Percentiles rank a stretch among this genome's conserved stretches.
These are phyloP conservation scores for Cyclopterus lumpus DNA, from an alignment of 2,797 vertebrate genomes.

Conservation along the genomic window DNA sequence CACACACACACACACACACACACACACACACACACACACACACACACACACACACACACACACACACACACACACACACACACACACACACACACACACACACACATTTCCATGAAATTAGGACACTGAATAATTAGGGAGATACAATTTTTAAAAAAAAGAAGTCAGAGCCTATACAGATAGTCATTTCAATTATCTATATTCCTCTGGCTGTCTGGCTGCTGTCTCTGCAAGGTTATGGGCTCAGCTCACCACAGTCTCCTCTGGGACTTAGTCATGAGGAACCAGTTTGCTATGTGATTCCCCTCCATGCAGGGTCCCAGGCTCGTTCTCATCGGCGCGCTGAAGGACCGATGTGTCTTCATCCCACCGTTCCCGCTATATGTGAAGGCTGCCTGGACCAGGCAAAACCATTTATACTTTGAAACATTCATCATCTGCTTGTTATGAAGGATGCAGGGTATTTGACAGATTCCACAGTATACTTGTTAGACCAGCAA, in stretches of 20 bases:
- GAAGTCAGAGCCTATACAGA: conserved; percentile 51
- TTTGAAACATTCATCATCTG: neutral
- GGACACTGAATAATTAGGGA: conserved; percentile 73
- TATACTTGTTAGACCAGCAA: conserved; percentile 8
- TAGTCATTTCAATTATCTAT: conserved; percentile 75
- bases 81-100: neutral
- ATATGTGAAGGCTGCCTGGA: neutral
- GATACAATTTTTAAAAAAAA: conserved; percentile 60
- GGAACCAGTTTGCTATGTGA: conserved; percentile 53
- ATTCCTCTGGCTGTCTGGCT: conserved; percentile 65
- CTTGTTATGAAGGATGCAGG: neutral
- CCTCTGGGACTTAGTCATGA: conserved; percentile 51
- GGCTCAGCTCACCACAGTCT: conserved; percentile 49
- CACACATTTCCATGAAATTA: conserved; percentile 56
- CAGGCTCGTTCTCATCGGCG: conserved; percentile 2
- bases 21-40: neutral
- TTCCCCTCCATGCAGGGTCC: conserved; percentile 25
- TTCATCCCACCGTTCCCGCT: neutral
- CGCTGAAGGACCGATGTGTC: conserved; percentile 7
- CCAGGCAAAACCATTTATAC: neutral
- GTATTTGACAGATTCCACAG: neutral
- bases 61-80: conserved; percentile 1
- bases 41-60: neutral
- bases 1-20: conserved; percentile 8
- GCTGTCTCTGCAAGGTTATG: conserved; percentile 65